phyloP scores from a whole-genome alignment of 2,797 vertebrate species.

The Pseudomugil gertrudae region DNA sequence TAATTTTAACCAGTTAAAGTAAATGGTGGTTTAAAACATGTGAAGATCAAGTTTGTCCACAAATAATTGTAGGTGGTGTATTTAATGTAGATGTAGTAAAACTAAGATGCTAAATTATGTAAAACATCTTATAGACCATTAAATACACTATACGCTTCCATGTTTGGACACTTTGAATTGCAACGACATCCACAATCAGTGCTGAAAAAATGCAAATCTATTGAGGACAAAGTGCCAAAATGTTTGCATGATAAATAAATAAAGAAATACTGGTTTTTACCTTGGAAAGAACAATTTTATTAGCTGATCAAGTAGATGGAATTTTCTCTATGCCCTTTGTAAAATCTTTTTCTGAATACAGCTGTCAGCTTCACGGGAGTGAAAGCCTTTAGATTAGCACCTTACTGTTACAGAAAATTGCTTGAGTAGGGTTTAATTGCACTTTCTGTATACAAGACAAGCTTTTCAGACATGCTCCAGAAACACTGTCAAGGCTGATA shows the following conservation, averaged over 20 bases:
- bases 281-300: not conserved
- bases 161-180: too few relatives aligned
- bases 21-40: too few relatives aligned
- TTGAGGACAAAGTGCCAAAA: not conserved
- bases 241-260: not conserved
- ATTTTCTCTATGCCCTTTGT: not conserved
- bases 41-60: too few relatives aligned
- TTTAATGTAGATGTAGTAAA: too few relatives aligned
- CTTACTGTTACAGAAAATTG: conserved; percentile 17
- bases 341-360: not conserved
- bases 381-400: conserved; percentile 26
- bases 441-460: conserved; percentile 19
- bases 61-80: too few relatives aligned
- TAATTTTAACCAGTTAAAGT: too few relatives aligned
- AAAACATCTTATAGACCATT: too few relatives aligned
- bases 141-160: too few relatives aligned
- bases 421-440: conserved; percentile 24
- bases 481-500: conserved; percentile 19
- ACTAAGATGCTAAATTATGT: too few relatives aligned
- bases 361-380: not conserved
- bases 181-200: too few relatives aligned
- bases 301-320: not conserved
- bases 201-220: too few relatives aligned
- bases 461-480: conserved; percentile 15
- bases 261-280: not conserved